Conservation (phyloP, 2,888 invertebrate species). For the Mimas tiliae region DNA sequence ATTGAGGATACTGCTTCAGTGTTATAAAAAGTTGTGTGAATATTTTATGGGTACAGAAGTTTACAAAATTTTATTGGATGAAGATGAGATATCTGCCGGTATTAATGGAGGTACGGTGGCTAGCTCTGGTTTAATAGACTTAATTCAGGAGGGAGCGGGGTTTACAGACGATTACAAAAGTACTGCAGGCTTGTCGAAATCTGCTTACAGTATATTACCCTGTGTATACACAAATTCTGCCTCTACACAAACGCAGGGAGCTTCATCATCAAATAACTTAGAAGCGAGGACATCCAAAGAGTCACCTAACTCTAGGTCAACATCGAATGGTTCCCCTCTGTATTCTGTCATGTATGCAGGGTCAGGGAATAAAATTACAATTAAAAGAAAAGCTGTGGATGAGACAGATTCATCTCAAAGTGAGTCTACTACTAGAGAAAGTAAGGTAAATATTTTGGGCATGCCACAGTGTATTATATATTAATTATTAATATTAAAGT, state of each 20-base stretch:
- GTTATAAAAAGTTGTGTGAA: conserved; percentile 95
- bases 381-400: conserved; percentile 90
- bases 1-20: conserved; percentile 91
- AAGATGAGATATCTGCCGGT: conserved; percentile 80
- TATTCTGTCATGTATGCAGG: conserved; percentile 93
- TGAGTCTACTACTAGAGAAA: conserved; percentile 68
- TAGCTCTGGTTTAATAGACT: conserved; percentile 87
- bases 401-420: conserved; percentile 77
- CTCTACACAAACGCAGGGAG: conserved; percentile 73
- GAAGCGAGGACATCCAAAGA: conserved; percentile 66
- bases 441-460: conserved; percentile 51
- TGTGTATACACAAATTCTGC: conserved; percentile 89
- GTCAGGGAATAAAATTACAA: conserved; percentile 92
- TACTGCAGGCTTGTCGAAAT: conserved; percentile 89
- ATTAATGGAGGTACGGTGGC: conserved; percentile 81
- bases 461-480: conserved; percentile 22
- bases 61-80: conserved; percentile 85
- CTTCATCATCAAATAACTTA: conserved; percentile 62
- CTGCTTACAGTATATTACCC: conserved; percentile 89
- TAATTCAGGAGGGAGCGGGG: conserved; percentile 92
- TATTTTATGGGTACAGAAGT: conserved; percentile 90
- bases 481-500: no score
- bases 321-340: conserved; percentile 74
- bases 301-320: conserved; percentile 70
- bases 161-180: conserved; percentile 91